phyloP scores from a whole-genome alignment of 2,797 vertebrate genomes.

The Micropoecilia bifurca region DNA sequence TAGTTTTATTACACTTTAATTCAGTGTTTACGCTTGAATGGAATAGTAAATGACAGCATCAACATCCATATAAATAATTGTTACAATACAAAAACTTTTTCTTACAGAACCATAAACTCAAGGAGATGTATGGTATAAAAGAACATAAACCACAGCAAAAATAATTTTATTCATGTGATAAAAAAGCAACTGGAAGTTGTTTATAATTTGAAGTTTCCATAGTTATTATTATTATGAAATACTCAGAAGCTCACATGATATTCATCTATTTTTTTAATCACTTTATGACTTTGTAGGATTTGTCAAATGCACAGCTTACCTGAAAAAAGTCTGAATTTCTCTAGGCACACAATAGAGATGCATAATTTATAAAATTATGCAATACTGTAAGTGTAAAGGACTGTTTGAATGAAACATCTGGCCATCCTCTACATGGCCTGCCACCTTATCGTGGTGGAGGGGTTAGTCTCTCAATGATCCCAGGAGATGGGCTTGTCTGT shows the following conservation, averaged over 20 bases:
- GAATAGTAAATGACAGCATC: not conserved
- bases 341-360: not conserved
- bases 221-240: not conserved
- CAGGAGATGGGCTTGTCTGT: too few relatives aligned
- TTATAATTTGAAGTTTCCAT: not conserved
- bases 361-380: not conserved
- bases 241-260: not conserved
- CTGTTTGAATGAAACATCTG: not conserved
- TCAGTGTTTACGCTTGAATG: not conserved
- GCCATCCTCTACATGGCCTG: not conserved
- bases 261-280: not conserved
- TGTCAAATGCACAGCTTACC: not conserved
- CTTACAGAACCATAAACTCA: not conserved
- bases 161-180: not conserved
- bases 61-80: constrained; percentile 14
- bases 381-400: not conserved
- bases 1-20: constrained; percentile 24
- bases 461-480: too few relatives aligned
- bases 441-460: too few relatives aligned
- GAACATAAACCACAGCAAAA: not conserved
- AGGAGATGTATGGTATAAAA: not conserved
- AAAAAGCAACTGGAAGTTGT: not conserved
- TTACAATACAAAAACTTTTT: not conserved
- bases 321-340: not conserved
- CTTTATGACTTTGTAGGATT: not conserved